Evolutionary conservation across 2,888 invertebrate genomes (phyloP), one percentile per base, ranked within the genome.

Genomic region (Mimachlamys varia): DNA sequence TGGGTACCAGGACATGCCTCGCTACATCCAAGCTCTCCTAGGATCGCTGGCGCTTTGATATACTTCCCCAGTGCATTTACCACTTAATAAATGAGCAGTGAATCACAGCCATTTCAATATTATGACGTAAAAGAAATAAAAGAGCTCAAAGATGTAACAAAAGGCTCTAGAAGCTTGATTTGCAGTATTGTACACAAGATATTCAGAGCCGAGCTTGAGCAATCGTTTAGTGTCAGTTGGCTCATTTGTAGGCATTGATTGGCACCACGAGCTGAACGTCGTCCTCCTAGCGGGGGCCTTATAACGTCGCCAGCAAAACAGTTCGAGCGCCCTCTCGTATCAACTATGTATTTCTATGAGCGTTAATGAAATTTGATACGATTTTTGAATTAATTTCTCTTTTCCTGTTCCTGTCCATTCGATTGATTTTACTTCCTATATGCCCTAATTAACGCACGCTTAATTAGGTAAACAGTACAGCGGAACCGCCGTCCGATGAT

Each of bases 361-460:
- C 92, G 92, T 93, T 93, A 93, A 93, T 93, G 93, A 94, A 93
- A 93, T 92, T 93, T 93, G 90, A 94, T 93, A 93, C 90, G 91
- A 92, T 90, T 90, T 92, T 92, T 92, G 93, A 93, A 94, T 93
- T 94, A 94, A 94, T 93, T 93, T 93, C 92, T 91, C 92, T 93
- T 93, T 94, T 92, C 93, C 90, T 91, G 87, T 58, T 90, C 89
- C 55, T 90, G 89, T 90, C 87, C 58, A 88, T 89, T 44, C 88
- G 49, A 89, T 90, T 88, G 90, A 89, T 55, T 87, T 89, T 89
- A 49, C 89, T 76, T 76, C 33, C 76, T 76, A 76, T 76, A 76
- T 76, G 76, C 33, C 76, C 33, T 76, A 76, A 76, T 33, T 19
- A 53, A 88, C 27, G 27, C 88, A 88, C 88, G 88, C 53, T 55